Conservation (phyloP, 2,113 vertebrate genomes). For the Lophotis ruficrista region DNA sequence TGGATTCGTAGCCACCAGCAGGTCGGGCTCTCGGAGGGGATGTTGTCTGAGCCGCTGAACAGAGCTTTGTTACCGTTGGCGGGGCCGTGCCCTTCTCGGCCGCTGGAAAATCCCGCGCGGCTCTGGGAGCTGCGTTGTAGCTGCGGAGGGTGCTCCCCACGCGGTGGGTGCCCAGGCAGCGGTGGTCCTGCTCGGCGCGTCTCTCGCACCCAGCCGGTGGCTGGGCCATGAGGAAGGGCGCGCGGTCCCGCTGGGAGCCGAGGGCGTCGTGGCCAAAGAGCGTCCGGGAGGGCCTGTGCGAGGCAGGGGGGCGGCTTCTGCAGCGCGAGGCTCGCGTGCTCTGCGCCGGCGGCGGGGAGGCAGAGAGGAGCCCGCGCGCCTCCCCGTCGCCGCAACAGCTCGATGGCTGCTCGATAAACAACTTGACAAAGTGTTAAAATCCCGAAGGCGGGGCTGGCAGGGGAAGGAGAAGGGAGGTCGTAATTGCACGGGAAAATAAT, state of each 20-base stretch:
- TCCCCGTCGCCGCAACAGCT: not conserved
- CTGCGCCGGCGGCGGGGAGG: not conserved
- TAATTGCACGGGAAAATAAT: conserved; percentile 40
- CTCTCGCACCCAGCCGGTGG: not conserved
- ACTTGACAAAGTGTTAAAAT: conserved; percentile 32
- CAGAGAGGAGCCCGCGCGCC: not conserved
- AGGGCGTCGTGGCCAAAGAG: fast-evolving
- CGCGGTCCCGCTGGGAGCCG: not conserved
- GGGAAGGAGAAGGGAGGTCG: conserved; percentile 20
- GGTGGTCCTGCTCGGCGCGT: fast-evolving
- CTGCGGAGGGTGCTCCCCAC: not conserved
- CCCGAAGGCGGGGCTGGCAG: conserved; percentile 34
- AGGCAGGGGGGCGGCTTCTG: not conserved
- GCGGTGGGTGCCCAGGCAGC: not conserved
- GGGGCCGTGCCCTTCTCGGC: not conserved
- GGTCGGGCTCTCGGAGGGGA: not conserved
- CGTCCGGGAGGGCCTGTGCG: fast-evolving
- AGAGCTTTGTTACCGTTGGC: not conserved
- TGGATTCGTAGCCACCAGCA: not conserved
- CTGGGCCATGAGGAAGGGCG: not conserved
- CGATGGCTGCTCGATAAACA: conserved; percentile 32
- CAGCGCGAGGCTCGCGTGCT: not conserved
- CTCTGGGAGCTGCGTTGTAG: not conserved
- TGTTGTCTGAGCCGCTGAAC: fast-evolving
- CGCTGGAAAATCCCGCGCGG: fast-evolving